phyloP scores from a whole-genome alignment of 2,797 vertebrate species.

The Cichlasoma orientale region DNA sequence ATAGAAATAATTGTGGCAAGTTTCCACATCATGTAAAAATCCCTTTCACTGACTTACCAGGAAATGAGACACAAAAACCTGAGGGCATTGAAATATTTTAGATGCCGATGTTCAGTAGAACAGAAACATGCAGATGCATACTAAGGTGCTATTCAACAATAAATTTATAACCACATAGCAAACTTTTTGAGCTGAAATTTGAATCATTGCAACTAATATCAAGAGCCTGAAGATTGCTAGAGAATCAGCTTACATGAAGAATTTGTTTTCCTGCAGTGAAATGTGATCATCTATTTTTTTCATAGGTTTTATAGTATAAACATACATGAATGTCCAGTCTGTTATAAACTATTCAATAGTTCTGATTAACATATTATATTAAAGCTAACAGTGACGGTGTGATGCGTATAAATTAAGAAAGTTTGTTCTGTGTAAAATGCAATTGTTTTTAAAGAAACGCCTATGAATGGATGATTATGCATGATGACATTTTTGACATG shows the following conservation, averaged over 20 bases:
- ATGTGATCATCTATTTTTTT: background rate
- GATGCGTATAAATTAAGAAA: background rate
- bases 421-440: background rate
- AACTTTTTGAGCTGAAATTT: background rate
- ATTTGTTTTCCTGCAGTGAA: background rate
- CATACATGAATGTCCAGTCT: background rate
- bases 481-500: background rate
- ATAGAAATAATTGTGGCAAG: background rate
- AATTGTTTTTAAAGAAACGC: accelerated
- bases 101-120: background rate
- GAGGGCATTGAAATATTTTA: background rate
- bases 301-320: background rate
- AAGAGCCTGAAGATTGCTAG: background rate
- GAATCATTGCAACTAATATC: background rate
- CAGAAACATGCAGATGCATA: background rate
- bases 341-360: background rate
- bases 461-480: background rate
- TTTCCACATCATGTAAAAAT: background rate
- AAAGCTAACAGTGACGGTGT: background rate
- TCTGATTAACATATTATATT: background rate
- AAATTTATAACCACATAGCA: background rate
- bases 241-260: background rate
- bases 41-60: background rate
- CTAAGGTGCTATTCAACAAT: background rate
- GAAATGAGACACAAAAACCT: background rate